These are phyloP conservation scores for Campylomormyrus tamandua DNA, from an alignment of 2,113 vertebrate genomes.

Conservation along the genomic window DNA sequence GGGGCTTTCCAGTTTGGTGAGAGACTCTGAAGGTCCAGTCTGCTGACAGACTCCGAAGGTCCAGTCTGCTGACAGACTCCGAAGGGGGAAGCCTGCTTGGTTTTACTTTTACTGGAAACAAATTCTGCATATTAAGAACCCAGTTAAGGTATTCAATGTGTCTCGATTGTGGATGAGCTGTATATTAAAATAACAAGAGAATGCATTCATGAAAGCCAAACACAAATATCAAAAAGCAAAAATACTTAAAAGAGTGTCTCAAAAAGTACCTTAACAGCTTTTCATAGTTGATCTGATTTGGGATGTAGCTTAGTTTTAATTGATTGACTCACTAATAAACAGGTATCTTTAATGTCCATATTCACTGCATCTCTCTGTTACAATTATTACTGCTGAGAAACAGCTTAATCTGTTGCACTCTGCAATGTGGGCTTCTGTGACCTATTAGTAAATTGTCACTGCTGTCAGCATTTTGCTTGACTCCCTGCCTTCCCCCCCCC, in stretches of 20 bases:
- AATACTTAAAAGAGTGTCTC: background rate
- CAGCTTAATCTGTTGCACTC: background rate
- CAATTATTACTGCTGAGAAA: background rate
- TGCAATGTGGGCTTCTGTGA: background rate
- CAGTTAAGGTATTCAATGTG: background rate
- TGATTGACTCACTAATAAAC: background rate
- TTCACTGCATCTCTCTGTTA: background rate
- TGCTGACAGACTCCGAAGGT: background rate
- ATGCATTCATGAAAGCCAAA: background rate
- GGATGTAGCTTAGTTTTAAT: background rate
- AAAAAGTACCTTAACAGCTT: background rate
- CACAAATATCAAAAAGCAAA: background rate
- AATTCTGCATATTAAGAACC: background rate
- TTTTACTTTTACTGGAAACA: background rate
- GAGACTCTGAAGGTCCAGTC: background rate
- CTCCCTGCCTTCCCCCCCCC: background rate
- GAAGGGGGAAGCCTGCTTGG: background rate
- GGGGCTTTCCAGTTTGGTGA: background rate
- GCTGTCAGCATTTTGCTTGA: background rate
- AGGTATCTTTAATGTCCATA: background rate
- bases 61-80: background rate
- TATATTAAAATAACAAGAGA: background rate
- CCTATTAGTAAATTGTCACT: background rate
- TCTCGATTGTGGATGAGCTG: background rate
- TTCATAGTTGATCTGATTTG: background rate